phyloP scores from a whole-genome alignment of 2,113 vertebrate genomes.

The Centropus bengalensis region DNA sequence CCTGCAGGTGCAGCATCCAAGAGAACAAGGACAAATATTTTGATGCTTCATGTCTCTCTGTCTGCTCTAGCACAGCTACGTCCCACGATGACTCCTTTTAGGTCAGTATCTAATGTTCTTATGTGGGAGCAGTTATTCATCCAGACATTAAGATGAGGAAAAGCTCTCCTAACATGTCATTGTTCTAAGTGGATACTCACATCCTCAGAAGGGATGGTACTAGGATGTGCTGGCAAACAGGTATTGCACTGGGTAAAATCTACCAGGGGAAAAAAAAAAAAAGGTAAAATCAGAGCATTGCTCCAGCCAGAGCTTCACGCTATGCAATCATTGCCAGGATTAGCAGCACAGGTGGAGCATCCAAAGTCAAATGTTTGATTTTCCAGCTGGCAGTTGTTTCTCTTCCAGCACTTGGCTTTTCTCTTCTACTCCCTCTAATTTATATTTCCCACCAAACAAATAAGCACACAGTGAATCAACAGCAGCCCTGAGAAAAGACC shows the following conservation, averaged over 20 bases:
- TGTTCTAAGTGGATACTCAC: not conserved
- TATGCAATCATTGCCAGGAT: too few species aligned
- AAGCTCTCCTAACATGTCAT: not conserved
- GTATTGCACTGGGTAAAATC: not conserved
- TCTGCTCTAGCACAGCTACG: not conserved
- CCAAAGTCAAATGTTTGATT: not conserved
- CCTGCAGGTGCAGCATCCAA: not conserved
- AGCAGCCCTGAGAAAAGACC: not conserved
- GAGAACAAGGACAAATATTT: not conserved
- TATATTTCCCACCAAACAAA: too few species aligned
- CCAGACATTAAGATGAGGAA: not conserved
- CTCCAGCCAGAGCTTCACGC: not conserved
- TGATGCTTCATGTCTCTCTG: not conserved
- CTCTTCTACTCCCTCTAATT: not conserved
- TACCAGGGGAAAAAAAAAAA: not conserved
- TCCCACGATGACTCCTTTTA: not conserved
- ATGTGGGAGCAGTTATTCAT: not conserved
- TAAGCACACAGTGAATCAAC: not conserved
- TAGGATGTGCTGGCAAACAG: not conserved
- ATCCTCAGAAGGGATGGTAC: not conserved
- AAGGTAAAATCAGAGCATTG: not conserved
- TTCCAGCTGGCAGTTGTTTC: not conserved
- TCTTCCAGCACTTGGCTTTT: not conserved
- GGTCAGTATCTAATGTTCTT: too few species aligned
- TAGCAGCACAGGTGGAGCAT: not conserved